A percentile compares a stretch with the other conserved stretches of the same genome.
Evolutionary conservation across 2,797 vertebrate genomes (phyloP).

Genomic region (Danio tinwini): DNA sequence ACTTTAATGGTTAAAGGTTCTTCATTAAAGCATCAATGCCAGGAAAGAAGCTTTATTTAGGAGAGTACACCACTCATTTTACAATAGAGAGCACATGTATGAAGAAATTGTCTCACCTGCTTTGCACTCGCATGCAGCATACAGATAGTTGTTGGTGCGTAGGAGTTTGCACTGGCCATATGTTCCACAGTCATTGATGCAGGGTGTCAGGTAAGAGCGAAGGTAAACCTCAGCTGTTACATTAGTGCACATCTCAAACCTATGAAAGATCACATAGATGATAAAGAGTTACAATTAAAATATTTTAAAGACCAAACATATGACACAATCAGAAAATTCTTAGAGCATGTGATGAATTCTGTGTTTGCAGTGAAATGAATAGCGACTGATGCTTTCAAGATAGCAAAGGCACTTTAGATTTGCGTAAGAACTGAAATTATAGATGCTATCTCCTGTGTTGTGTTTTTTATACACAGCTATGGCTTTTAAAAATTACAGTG

Average conservation of each 20-base stretch:
- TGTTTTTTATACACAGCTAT: background rate
- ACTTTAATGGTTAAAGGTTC: too few species aligned
- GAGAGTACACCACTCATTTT: background rate
- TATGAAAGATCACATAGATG: constrained; percentile 63
- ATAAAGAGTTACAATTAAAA: background rate
- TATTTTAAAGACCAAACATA: background rate
- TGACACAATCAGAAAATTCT: background rate
- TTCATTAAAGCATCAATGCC: too few species aligned
- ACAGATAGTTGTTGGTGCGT: constrained; percentile 97
- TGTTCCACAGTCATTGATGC: constrained; percentile 95
- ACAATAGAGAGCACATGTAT: background rate
- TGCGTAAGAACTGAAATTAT: background rate
- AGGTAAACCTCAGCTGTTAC: constrained; percentile 92
- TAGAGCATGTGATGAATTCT: background rate
- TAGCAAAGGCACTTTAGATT: background rate
- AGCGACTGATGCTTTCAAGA: background rate
- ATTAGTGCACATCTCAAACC: constrained; percentile 87
- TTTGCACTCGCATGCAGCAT: constrained; percentile 97
- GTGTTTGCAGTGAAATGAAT: background rate
- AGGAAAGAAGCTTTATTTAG: too few species aligned
- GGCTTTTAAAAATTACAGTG: background rate
- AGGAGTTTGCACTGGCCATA: constrained; percentile 98
- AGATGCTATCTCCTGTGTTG: background rate
- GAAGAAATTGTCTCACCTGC: constrained; percentile 81
- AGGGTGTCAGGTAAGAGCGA: constrained; percentile 93